phyloP scores from a whole-genome alignment of 2,888 invertebrate species.

The Zygaena filipendulae region DNA sequence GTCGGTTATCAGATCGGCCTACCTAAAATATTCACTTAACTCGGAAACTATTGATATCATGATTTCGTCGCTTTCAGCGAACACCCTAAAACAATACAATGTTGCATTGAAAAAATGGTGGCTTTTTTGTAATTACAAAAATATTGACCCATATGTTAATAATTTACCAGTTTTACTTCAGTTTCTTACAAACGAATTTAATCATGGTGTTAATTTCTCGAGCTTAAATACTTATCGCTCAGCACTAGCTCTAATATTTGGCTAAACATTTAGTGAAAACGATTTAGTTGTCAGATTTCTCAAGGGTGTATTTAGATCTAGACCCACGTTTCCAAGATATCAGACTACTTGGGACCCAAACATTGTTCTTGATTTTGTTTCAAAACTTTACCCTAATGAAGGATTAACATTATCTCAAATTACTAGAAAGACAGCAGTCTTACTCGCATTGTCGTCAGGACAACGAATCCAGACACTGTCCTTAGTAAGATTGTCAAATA shows the following conservation, averaged over 20 bases:
- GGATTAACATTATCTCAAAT: constrained; percentile 1
- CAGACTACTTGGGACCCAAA: constrained; percentile 8
- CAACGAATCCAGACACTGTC: constrained; percentile 14
- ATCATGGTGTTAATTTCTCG: constrained; percentile 9
- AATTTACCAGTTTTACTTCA: constrained; percentile 2
- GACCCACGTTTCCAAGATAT: constrained; percentile 20
- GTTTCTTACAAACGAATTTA: constrained; percentile 4
- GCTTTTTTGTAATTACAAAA: constrained; percentile 5
- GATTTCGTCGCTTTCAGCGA: constrained; percentile 8
- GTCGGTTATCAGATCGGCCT: constrained; percentile 9
- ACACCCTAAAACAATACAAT: constrained; percentile 10
- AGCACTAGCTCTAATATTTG: constrained; percentile 11
- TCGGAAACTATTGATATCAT: constrained; percentile 5
- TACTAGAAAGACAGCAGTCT: constrained; percentile 6
- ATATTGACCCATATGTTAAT: background rate
- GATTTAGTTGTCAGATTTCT: constrained; percentile 3
- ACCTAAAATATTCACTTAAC: constrained; percentile 1
- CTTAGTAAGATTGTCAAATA: constrained; percentile 11
- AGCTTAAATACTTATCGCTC: constrained; percentile 11
- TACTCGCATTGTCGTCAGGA: constrained; percentile 10
- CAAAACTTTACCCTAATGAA: constrained; percentile 4
- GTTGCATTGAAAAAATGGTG: constrained; percentile 1
- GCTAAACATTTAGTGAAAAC: constrained; percentile 6
- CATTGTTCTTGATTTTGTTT: constrained; percentile 6
- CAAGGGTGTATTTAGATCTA: constrained; percentile 10